Evolutionary conservation across 1,140 invertebrate species (phyloP).

Genomic region (Druon quercuslanigerum): DNA sequence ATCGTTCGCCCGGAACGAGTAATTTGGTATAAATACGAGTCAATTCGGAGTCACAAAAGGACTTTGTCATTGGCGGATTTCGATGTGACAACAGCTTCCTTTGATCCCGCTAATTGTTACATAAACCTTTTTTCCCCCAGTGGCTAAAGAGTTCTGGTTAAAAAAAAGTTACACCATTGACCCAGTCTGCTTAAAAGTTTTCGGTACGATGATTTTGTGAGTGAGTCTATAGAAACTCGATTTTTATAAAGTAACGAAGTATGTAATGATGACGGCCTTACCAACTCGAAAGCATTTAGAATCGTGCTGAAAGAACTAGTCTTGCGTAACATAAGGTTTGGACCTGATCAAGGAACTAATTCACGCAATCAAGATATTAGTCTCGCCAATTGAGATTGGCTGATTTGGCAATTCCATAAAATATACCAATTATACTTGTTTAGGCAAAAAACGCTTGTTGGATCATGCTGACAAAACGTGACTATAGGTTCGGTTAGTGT

Average conservation of each 20-base stretch:
- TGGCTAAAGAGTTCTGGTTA: background rate
- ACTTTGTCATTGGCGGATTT: constrained; percentile 12
- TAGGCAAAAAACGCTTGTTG: constrained; percentile 2
- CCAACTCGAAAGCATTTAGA: background rate
- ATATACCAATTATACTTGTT: constrained; percentile 19
- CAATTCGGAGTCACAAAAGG: background rate
- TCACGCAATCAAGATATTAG: constrained; percentile 28
- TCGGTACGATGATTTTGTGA: background rate
- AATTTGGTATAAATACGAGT: constrained; percentile 2
- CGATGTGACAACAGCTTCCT: background rate
- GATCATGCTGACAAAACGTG: constrained; percentile 21
- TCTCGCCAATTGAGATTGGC: constrained; percentile 19
- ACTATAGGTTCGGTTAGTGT: background rate
- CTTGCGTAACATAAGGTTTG: constrained; percentile 7
- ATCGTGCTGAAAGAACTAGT: background rate
- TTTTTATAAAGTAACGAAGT: background rate
- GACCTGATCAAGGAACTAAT: background rate
- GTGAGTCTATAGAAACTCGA: too few species aligned
- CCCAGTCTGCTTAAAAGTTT: background rate
- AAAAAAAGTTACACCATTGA: constrained; percentile 11
- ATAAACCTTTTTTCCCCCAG: constrained; percentile 3
- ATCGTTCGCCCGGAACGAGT: background rate
- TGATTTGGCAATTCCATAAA: constrained; percentile 23
- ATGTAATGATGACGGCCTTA: background rate
- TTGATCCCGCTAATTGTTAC: constrained; percentile 23